Evolutionary conservation across 2,888 invertebrate species (phyloP).

Genomic region (Tetragonula carbonaria): DNA sequence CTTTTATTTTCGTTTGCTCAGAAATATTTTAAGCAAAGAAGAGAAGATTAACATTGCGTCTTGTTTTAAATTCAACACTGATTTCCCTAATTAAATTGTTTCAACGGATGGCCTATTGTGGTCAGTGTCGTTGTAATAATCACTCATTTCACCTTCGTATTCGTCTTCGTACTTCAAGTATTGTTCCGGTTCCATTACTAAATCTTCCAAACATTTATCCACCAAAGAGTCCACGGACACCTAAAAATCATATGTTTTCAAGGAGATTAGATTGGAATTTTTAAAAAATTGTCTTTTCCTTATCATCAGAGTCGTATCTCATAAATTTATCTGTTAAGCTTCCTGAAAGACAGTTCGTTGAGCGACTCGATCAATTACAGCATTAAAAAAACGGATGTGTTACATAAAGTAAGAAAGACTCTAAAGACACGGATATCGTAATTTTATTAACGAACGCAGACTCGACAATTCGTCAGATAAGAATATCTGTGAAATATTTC

Average conservation of each 20-base stretch:
- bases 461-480: neutral
- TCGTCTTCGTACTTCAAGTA: slow-evolving; percentile 66
- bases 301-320: neutral
- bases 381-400: neutral
- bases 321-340: neutral
- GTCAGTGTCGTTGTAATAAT: slow-evolving; percentile 40
- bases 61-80: neutral
- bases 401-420: neutral
- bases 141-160: slow-evolving; percentile 57
- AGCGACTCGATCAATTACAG: neutral
- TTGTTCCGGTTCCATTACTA: slow-evolving; percentile 55
- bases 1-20: neutral
- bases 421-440: neutral
- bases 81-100: neutral
- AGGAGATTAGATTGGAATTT: neutral
- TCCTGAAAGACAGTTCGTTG: neutral
- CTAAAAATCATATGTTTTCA: slow-evolving; percentile 30
- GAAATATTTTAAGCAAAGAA: neutral
- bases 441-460: neutral
- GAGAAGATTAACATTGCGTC: neutral
- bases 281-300: neutral
- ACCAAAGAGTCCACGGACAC: slow-evolving; percentile 68
- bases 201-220: slow-evolving; percentile 72
- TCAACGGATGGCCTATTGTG: neutral
- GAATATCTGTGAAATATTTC: neutral